These are phyloP conservation scores for Oscheius onirici DNA, from an alignment of 2,888 invertebrate species.

Conservation along the genomic window DNA sequence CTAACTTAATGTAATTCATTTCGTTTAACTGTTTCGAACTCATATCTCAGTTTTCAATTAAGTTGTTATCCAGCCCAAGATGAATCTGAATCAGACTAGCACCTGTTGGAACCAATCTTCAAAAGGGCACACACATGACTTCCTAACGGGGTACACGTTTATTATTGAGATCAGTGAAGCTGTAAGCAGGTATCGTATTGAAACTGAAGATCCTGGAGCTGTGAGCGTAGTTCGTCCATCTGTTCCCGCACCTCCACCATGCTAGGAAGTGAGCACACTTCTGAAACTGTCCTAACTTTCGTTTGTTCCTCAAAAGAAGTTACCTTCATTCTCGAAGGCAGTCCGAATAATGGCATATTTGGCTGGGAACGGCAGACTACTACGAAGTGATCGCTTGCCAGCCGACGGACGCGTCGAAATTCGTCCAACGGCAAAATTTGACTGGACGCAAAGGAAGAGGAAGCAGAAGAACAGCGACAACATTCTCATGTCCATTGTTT, in stretches of 20 bases:
- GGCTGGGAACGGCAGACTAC: neutral
- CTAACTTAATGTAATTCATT: too few relatives aligned
- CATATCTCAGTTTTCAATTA: too few relatives aligned
- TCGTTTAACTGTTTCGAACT: too few relatives aligned
- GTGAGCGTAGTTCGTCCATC: slow-evolving; percentile 1
- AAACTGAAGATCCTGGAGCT: slow-evolving; percentile 1
- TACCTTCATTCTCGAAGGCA: slow-evolving; percentile 4
- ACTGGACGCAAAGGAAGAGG: slow-evolving; percentile 5
- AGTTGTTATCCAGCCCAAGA: too few relatives aligned
- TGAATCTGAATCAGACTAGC: too few relatives aligned
- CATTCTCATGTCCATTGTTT: slow-evolving; percentile 15
- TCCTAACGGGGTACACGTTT: neutral
- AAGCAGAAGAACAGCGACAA: slow-evolving; percentile 3
- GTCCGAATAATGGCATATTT: slow-evolving; percentile 12
- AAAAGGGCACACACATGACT: too few relatives aligned
- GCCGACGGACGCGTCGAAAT: slow-evolving; percentile 27
- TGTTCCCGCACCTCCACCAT: slow-evolving; percentile 8
- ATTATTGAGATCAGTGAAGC: neutral
- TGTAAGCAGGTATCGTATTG: slow-evolving; percentile 19
- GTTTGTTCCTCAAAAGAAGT: neutral
- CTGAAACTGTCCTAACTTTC: neutral
- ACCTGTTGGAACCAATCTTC: too few relatives aligned
- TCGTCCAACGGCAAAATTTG: slow-evolving; percentile 28
- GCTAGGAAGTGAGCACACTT: slow-evolving; percentile 8
- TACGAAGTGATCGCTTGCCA: slow-evolving; percentile 26